Evolutionary conservation across 2,888 invertebrate genomes (phyloP), one percentile per base, ranked within the genome.

Genomic region (Elmis aenea): DNA sequence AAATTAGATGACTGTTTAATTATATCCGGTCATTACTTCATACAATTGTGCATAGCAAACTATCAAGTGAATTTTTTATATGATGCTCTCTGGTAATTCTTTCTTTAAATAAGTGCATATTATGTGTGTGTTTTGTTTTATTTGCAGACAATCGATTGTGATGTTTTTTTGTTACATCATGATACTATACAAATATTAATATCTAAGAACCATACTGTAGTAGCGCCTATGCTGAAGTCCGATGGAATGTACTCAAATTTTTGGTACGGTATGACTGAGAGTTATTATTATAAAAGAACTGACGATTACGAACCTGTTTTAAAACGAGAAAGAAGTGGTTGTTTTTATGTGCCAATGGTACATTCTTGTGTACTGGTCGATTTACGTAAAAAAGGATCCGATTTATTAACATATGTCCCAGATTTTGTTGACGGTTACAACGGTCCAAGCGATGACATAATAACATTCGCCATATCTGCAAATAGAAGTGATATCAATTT

Each of bases 221-320:
- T 83, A 2, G 84, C 92, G 0, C 95, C 96, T 0, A 82, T 95
- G 83, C 69, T 96, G 15, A 72, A 80, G 33, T 88, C 93, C 0
- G 86, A 90, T 40, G 86, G 88, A 8, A 66, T 87, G 20, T 96
- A 95, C 65, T 91, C 92, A 10, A 97, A 97, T 66, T 97, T 91
- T 67, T 97, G 96, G 96, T 87, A 87, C 52, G 95, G 86, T 2
- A 93, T 96, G 88, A 81, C 85, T 0, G 73, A 79, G 1, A 76
- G 85, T 42, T 92, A 85, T 61, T 87, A 94, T 62, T 91, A 91
- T 59, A 67, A 76, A 47, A 74, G 94, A 54, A 88, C 91, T 0
- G 84, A 87, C 3, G 81, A 86, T 25, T 97, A 96, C 61, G 79
- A 83, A 52, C 79, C 82, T 1, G 88, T 95, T 29, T 70, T 89